Conservation (phyloP, 2,797 vertebrate species). For the Gymnopithys bicolor region DNA sequence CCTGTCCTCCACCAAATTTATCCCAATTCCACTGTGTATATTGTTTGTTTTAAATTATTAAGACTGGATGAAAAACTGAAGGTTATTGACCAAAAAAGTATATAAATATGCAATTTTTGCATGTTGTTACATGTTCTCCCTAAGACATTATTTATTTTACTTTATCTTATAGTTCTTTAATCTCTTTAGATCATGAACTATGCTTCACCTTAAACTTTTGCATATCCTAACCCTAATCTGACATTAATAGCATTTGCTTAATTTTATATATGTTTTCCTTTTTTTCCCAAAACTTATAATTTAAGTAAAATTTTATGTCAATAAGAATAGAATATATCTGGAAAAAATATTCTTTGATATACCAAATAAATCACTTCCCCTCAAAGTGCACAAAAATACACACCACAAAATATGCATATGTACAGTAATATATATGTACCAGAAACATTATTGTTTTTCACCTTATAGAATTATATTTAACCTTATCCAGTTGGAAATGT, state of each 20-base stretch:
- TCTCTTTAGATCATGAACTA: not conserved
- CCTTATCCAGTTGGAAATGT: slow-evolving; percentile 41
- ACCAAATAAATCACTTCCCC: slow-evolving; percentile 44
- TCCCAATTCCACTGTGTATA: not conserved
- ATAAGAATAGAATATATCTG: not conserved
- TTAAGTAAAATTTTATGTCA: not conserved
- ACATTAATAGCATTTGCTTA: not conserved
- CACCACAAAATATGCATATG: not conserved
- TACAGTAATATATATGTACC: not conserved
- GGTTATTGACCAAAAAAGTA: not conserved
- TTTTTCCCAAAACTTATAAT: not conserved
- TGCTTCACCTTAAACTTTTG: not conserved
- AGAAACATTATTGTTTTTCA: slow-evolving; percentile 28
- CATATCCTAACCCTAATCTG: not conserved
- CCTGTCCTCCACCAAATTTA: not conserved
- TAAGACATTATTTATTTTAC: not conserved
- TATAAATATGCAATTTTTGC: not conserved
- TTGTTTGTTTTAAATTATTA: not conserved
- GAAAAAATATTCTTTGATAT: not conserved
- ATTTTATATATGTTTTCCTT: not conserved
- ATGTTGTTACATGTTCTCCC: not conserved
- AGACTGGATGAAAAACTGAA: not conserved
- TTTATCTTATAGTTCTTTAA: not conserved
- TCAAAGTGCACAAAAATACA: slow-evolving; percentile 1
- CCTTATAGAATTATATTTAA: slow-evolving; percentile 33